Conservation (phyloP, 2,797 vertebrate species). For the Cirrhinus mrigala region DNA sequence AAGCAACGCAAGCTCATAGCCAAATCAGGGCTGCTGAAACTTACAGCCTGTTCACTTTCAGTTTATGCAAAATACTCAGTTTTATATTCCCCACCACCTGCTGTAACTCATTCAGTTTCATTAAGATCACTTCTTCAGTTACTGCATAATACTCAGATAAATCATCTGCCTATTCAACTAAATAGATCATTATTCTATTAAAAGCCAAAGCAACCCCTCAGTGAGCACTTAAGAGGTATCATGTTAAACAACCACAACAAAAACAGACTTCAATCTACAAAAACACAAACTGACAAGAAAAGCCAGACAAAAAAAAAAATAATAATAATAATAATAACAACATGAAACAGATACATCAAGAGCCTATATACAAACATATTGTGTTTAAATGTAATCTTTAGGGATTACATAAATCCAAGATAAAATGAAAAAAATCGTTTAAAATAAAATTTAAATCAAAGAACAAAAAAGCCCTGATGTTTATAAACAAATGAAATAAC, state of each 20-base stretch:
- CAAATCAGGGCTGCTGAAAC: neutral
- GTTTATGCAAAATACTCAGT: neutral
- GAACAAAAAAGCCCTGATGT: neutral
- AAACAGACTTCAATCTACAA: neutral
- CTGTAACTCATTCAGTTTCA: constrained; percentile 5
- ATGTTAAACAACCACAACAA: neutral
- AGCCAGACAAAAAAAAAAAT: neutral
- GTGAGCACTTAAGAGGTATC: neutral
- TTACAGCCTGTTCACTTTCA: neutral
- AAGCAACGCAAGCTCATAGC: constrained; percentile 15
- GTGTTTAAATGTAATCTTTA: neutral
- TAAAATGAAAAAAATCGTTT: neutral
- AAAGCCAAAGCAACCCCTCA: neutral
- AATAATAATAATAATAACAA: too few relatives aligned
- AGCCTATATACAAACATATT: neutral
- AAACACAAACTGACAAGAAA: neutral
- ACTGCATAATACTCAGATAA: neutral
- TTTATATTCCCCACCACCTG: constrained; percentile 14
- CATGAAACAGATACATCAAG: neutral
- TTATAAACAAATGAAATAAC: neutral
- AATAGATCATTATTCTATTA: neutral
- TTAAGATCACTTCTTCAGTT: constrained; percentile 6
- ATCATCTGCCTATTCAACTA: neutral
- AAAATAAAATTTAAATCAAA: neutral
- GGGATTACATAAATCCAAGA: neutral